A percentile compares a stretch with the other conserved stretches of the same genome.
Conservation (phyloP, 2,888 invertebrate species). For the Sclerodermus sp. region DNA sequence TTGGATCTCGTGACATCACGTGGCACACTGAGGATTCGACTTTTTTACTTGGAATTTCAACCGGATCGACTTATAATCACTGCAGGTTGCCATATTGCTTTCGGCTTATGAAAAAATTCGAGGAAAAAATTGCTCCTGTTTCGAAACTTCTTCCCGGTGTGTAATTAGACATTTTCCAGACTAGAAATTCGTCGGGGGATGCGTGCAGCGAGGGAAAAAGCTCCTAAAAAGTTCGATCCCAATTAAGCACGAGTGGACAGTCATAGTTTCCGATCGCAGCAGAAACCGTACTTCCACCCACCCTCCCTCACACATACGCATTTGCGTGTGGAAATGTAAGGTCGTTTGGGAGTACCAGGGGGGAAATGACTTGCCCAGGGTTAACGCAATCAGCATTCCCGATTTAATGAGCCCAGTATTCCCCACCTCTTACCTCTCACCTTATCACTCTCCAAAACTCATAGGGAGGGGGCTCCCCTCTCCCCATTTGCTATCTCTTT, state of each 20-base stretch:
- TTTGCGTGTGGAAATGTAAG: conserved; percentile 36
- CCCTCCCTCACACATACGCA: too few relatives aligned
- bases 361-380: conserved; percentile 37
- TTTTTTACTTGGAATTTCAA: too few relatives aligned
- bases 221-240: neutral
- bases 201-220: neutral
- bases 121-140: too few relatives aligned
- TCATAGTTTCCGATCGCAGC: too few relatives aligned
- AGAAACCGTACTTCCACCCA: too few relatives aligned
- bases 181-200: too few relatives aligned
- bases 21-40: neutral
- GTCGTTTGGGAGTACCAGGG: conserved; percentile 39
- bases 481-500: conserved; percentile 9
- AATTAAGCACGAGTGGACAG: neutral
- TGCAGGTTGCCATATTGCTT: too few relatives aligned
- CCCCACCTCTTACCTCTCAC: conserved; percentile 17
- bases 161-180: too few relatives aligned
- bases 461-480: conserved; percentile 2
- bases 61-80: too few relatives aligned
- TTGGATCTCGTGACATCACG: conserved; percentile 7
- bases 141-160: too few relatives aligned
- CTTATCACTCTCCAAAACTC: conserved; percentile 20
- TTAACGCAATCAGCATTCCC: conserved; percentile 54
- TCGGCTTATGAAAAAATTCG: too few relatives aligned
- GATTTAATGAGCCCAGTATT: conserved; percentile 50